Evolutionary conservation across 2,797 vertebrate species (phyloP).

Genomic region (Onychomys leucogaster): DNA sequence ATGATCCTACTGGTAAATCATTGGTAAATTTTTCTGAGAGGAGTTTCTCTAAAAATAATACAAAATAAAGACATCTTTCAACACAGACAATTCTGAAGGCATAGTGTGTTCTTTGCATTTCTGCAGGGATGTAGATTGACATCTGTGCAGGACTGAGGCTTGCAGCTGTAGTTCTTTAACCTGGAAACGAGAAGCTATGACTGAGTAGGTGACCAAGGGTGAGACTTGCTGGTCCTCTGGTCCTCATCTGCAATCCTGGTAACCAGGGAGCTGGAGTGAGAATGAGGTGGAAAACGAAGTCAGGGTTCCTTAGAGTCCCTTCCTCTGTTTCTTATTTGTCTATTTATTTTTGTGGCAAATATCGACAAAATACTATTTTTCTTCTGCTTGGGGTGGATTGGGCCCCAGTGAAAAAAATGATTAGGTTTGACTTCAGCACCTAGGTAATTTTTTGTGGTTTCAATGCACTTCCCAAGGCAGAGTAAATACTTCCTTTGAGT

Average conservation of each 20-base stretch:
- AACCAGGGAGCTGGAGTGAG: too few species aligned
- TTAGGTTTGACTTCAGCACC: background rate
- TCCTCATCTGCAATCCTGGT: background rate
- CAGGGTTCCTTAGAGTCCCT: background rate
- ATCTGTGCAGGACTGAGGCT: background rate
- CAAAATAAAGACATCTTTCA: background rate
- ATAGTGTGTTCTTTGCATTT: background rate
- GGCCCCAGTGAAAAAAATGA: background rate
- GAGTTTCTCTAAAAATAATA: slow-evolving; percentile 25
- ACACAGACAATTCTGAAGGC: background rate
- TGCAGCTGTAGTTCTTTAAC: background rate
- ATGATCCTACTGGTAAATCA: background rate
- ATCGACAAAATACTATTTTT: background rate
- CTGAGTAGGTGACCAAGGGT: background rate
- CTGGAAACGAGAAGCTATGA: background rate
- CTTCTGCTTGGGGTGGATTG: background rate
- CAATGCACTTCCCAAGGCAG: background rate
- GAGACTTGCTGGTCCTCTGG: background rate
- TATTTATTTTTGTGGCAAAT: background rate
- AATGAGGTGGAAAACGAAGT: too few species aligned
- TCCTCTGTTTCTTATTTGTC: background rate
- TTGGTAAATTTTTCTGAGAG: background rate
- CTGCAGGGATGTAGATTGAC: background rate
- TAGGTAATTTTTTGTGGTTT: background rate
- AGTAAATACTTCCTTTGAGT: background rate